These are phyloP conservation scores for Symphodus melops DNA, from an alignment of 2,113 vertebrate species.

Conservation along the genomic window DNA sequence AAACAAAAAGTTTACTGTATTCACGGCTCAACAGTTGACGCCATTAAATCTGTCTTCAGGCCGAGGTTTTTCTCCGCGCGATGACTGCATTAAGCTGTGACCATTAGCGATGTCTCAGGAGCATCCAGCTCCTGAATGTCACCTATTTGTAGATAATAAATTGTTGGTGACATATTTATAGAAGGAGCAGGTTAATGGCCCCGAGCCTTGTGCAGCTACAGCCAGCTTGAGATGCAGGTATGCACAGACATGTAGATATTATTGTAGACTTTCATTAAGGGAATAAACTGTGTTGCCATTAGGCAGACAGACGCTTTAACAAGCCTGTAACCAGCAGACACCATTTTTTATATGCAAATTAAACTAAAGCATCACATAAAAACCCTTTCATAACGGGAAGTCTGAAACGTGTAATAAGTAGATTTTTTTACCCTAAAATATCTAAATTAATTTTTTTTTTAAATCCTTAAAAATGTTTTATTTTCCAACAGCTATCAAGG, in stretches of 20 bases:
- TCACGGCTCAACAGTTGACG: constrained; percentile 32
- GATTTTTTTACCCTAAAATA: too few species aligned
- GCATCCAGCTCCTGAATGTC: constrained; percentile 33
- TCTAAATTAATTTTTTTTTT: too few species aligned
- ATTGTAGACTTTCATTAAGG: background rate
- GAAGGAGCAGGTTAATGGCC: constrained; percentile 20
- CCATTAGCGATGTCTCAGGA: constrained; percentile 26
- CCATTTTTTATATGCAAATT: background rate
- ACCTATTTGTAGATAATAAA: constrained; percentile 50
- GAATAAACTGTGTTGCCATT: background rate
- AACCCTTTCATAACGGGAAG: too few species aligned
- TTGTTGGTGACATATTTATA: constrained; percentile 37
- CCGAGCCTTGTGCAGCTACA: constrained; percentile 3
- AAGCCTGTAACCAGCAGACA: background rate
- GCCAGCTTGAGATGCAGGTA: background rate
- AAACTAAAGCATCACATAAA: too few species aligned
- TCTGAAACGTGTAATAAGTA: too few species aligned
- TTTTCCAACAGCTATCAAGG: too few species aligned
- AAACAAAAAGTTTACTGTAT: constrained; percentile 52
- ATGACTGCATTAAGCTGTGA: constrained; percentile 42
- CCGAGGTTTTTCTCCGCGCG: constrained; percentile 9
- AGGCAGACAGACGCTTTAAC: background rate
- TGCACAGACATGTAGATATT: constrained; percentile 10
- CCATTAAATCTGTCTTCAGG: constrained; percentile 34
- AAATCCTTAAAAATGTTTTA: too few species aligned